Evolutionary conservation across 1,140 invertebrate species (phyloP).

Genomic region (Drosophila murphyi): DNA sequence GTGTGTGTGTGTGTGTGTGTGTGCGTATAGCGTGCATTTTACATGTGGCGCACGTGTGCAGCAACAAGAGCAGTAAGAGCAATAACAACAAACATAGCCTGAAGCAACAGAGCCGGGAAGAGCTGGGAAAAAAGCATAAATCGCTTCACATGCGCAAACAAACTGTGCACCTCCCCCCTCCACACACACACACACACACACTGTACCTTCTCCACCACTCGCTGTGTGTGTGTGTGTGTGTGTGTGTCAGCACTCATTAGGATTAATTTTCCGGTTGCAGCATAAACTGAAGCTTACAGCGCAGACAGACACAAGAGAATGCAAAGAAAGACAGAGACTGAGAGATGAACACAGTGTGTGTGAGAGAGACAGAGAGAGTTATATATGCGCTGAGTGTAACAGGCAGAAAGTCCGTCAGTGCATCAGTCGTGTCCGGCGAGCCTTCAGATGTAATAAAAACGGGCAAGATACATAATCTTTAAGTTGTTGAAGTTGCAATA

Average conservation of each 20-base stretch:
- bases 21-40: slow-evolving; percentile 68
- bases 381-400: slow-evolving; percentile 55
- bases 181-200: not conserved
- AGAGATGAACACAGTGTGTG: not conserved
- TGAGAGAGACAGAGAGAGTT: not conserved
- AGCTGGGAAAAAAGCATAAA: slow-evolving; percentile 61
- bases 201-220: not conserved
- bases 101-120: slow-evolving; percentile 44
- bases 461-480: not conserved
- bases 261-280: slow-evolving; percentile 82
- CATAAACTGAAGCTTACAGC: slow-evolving; percentile 78
- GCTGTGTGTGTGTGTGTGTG: slow-evolving; percentile 52
- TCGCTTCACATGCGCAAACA: slow-evolving; percentile 75
- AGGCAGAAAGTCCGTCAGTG: slow-evolving; percentile 8
- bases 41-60: slow-evolving; percentile 76
- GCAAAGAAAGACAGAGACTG: not conserved
- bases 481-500: not conserved
- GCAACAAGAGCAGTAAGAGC: slow-evolving; percentile 45
- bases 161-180: slow-evolving; percentile 29
- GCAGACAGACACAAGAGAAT: slow-evolving; percentile 27
- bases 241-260: slow-evolving; percentile 80
- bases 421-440: slow-evolving; percentile 41
- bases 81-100: slow-evolving; percentile 47
- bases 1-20: slow-evolving; percentile 26
- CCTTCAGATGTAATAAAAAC: slow-evolving; percentile 71